A percentile compares a stretch with the other conserved stretches of the same genome.
These are phyloP conservation scores for Rhea pennata DNA, from an alignment of 2,113 vertebrate genomes.

Conservation along the genomic window DNA sequence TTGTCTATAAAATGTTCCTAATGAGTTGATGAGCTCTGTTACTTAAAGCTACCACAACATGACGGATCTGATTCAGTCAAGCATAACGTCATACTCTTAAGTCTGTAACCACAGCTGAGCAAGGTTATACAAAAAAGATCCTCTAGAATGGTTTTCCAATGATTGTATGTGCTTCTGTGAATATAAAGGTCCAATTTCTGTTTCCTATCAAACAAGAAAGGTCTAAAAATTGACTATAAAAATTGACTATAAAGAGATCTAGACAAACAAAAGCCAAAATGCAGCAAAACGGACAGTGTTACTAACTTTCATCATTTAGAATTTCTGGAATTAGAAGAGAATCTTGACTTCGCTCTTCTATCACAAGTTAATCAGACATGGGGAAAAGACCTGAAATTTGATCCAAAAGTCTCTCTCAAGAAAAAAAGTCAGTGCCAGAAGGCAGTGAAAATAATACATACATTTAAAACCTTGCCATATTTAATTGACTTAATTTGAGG, in stretches of 20 bases:
- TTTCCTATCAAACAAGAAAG: neutral
- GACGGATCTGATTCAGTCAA: neutral
- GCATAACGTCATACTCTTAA: neutral
- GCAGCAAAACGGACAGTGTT: neutral
- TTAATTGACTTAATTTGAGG: neutral
- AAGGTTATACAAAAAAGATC: neutral
- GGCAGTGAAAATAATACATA: neutral
- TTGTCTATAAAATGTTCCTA: neutral
- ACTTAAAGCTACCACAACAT: neutral
- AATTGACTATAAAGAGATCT: neutral
- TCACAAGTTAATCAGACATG: neutral
- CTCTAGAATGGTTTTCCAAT: neutral
- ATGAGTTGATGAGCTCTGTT: neutral
- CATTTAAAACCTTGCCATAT: neutral
- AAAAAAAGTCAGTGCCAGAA: neutral
- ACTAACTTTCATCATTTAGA: neutral
- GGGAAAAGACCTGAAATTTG: neutral
- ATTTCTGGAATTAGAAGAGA: neutral
- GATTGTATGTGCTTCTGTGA: neutral
- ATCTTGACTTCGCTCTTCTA: neutral
- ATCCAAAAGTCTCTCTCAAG: neutral
- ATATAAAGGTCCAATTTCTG: neutral
- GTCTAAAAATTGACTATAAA: neutral
- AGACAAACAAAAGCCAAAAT: neutral
- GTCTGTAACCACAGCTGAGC: neutral